These are phyloP conservation scores for Pseudolycoriella hygida DNA, from an alignment of 2,888 invertebrate species.

Conservation along the genomic window DNA sequence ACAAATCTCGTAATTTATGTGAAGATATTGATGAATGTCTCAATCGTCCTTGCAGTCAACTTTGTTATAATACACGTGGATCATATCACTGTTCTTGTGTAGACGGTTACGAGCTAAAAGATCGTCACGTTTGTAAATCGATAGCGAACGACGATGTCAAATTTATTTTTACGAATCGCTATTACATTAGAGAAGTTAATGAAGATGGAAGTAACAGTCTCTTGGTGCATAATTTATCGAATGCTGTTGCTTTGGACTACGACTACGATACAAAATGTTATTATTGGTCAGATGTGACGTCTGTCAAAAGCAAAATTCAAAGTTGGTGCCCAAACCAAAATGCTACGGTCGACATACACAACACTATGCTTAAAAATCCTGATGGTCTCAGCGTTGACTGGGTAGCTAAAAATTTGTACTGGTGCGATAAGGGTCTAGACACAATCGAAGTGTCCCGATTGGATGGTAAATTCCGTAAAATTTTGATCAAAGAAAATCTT, in stretches of 20 bases:
- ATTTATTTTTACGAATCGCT: slow-evolving; percentile 62
- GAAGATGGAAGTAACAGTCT: slow-evolving; percentile 39
- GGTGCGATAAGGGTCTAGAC: slow-evolving; percentile 84
- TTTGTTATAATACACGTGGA: slow-evolving; percentile 61
- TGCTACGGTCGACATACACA: slow-evolving; percentile 43
- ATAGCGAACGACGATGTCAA: slow-evolving; percentile 35
- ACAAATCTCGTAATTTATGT: slow-evolving; percentile 39
- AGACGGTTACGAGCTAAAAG: slow-evolving; percentile 45
- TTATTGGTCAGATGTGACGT: slow-evolving; percentile 82
- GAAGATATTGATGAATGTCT: slow-evolving; percentile 64
- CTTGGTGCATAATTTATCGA: slow-evolving; percentile 62
- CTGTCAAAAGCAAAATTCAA: slow-evolving; percentile 55
- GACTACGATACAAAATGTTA: slow-evolving; percentile 60
- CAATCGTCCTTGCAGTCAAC: slow-evolving; percentile 58
- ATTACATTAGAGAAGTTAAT: slow-evolving; percentile 63
- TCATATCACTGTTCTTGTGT: slow-evolving; percentile 63
- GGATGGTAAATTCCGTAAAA: slow-evolving; percentile 57
- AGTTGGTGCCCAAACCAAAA: slow-evolving; percentile 32
- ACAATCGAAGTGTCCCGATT: slow-evolving; percentile 74
- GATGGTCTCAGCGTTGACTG: slow-evolving; percentile 85
- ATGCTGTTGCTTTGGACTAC: slow-evolving; percentile 77
- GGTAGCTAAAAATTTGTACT: slow-evolving; percentile 74
- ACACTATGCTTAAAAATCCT: slow-evolving; percentile 68
- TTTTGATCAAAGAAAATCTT: slow-evolving; percentile 53
- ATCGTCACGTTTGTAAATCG: slow-evolving; percentile 46